Evolutionary conservation across 2,113 vertebrate species (phyloP).

Genomic region (Trogon surrucura): DNA sequence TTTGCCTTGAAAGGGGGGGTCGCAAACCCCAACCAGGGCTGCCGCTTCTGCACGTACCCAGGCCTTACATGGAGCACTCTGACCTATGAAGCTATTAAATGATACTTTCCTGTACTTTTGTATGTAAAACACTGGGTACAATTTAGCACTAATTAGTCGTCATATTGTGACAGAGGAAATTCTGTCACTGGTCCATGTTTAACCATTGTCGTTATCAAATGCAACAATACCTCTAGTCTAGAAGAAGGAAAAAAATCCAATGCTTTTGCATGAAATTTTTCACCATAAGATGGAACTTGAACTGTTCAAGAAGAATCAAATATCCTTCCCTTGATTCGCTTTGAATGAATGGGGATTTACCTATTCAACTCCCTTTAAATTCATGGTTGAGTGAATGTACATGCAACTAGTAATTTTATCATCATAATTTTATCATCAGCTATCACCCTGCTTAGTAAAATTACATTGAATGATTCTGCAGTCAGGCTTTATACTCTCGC

Average conservation of each 20-base stretch:
- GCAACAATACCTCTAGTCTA: background rate
- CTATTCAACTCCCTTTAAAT: background rate
- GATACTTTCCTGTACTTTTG: background rate
- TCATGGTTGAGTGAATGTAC: background rate
- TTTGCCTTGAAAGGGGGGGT: background rate
- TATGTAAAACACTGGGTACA: slow-evolving; percentile 26
- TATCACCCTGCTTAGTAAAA: background rate
- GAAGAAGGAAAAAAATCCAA: background rate
- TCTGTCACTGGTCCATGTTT: background rate
- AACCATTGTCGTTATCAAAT: background rate
- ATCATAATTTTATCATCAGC: background rate
- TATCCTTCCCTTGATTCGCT: background rate
- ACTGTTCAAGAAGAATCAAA: background rate
- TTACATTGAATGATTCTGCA: background rate
- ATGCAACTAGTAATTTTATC: background rate
- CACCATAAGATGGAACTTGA: background rate
- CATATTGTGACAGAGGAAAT: background rate
- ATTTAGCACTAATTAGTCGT: background rate
- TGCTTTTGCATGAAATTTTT: background rate
- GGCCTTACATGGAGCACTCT: background rate
- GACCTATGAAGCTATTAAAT: background rate
- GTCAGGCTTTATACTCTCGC: background rate
- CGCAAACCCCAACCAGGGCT: fast-evolving
- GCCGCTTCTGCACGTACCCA: fast-evolving
- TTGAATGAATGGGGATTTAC: background rate